Evolutionary conservation across 1,140 invertebrate species (phyloP).

Genomic region (Daktulosphaira vitifoliae): DNA sequence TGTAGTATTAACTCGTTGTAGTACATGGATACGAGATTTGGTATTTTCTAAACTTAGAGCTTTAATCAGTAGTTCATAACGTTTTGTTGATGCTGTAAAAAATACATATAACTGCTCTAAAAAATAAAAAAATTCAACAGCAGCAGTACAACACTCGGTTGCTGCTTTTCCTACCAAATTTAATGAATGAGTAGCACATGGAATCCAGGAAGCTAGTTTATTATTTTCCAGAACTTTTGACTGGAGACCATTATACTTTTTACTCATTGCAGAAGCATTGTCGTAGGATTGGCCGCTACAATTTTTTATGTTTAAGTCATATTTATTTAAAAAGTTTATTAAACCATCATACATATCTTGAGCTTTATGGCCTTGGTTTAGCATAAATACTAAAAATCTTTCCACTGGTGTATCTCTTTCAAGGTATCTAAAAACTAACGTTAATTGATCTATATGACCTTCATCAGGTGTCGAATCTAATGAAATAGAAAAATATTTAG

Average conservation of each 20-base stretch:
- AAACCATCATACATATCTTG: too few relatives aligned
- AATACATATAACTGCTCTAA: conserved; percentile 38
- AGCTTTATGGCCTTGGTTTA: too few relatives aligned
- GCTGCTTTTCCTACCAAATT: too few relatives aligned
- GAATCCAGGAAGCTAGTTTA: too few relatives aligned
- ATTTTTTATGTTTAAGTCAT: conserved; percentile 29
- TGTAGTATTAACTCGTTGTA: conserved; percentile 30
- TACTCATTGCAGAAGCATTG: too few relatives aligned
- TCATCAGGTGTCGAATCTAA: conserved; percentile 33
- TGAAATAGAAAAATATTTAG: conserved; percentile 42
- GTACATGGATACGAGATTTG: background rate
- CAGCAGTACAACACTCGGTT: conserved; percentile 11
- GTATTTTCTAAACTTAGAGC: background rate
- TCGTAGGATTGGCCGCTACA: conserved; percentile 40
- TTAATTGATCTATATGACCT: conserved; percentile 17
- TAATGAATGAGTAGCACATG: too few relatives aligned
- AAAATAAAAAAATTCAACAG: conserved; percentile 38
- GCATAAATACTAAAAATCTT: conserved; percentile 22
- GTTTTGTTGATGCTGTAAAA: conserved; percentile 38
- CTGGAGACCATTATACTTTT: conserved; percentile 15
- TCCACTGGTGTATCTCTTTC: too few relatives aligned
- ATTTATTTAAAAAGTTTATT: too few relatives aligned
- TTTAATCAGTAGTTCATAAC: conserved; percentile 35
- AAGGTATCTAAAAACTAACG: too few relatives aligned
- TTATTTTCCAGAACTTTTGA: background rate